Base-by-base conservation (phyloP, 2,797 vertebrate genomes). In the Amphiprion clarkii region DNA sequence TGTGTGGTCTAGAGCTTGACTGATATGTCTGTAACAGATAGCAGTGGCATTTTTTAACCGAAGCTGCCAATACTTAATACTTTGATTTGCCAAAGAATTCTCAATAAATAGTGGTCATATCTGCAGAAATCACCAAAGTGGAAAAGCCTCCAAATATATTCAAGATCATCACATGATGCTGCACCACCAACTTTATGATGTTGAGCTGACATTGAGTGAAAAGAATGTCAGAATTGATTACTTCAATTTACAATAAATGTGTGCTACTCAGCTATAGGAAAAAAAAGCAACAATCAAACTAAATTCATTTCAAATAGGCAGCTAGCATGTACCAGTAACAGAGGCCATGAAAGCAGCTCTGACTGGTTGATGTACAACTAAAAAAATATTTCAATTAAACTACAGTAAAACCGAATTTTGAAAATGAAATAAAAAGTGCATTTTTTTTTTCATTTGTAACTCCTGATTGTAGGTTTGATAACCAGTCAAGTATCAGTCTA, bases 11-110 rank as follows among this genome's bases (percentile, higher is more conserved):
- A 39, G 31, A 64, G 58, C 66, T 65, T 13, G 61, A 77, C 63
- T 81, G 82, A 82, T 72, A 69, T 74, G 55, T 71, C 19, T 40
- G 58, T 23, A 52, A 31, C 29, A 44, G 49, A 64, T 31, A 54
- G 44, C 6, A 23, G 40, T 66, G 64, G 19, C 6, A 1, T 52
- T 46, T 29, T 31, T 64, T 9, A 33, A 31, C 54, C 14, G 17
- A 40, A 1, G 48, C 53, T 61, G 69, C 73, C 61, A 71, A 49
- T 29, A 62, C 48, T 57, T 58, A 31, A 29, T 5, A 51, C 25
- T 8, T 2, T 11, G 48, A 78, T 36, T 54, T 19, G 49, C 9
- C n/a, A 10, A 14, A 13, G 2, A 17, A 58, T 2, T 9, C 33
- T 36, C 33, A 36, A 36, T 36, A 36, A 36, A 36, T 36, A 36